These are phyloP conservation scores for Smutsia gigantea DNA, from an alignment of 2,797 vertebrate species.

Conservation along the genomic window DNA sequence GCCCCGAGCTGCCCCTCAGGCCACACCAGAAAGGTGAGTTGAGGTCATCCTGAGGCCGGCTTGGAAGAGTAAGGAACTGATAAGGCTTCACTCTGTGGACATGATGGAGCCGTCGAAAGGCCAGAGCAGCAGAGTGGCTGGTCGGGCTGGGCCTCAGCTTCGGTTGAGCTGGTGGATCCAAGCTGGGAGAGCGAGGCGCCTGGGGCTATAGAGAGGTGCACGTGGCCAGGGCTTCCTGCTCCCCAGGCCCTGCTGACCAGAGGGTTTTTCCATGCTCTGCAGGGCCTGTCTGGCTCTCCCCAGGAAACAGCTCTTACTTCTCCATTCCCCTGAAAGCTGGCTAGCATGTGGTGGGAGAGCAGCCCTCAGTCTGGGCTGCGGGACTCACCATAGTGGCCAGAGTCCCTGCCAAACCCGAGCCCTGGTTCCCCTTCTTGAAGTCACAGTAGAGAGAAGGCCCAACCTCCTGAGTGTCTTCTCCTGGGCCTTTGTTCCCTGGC, in stretches of 20 bases:
- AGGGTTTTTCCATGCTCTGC: slow-evolving; percentile 70
- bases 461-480: background rate
- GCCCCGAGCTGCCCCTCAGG: rapidly evolving
- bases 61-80: background rate
- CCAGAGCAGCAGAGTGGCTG: background rate
- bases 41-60: background rate
- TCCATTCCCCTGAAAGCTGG: background rate
- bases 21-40: background rate
- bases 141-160: background rate
- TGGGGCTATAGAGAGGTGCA: rapidly evolving
- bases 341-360: background rate
- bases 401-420: slow-evolving; percentile 34
- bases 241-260: background rate
- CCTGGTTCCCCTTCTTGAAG: slow-evolving; percentile 61
- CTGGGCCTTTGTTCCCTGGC: rapidly evolving
- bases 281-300: slow-evolving; percentile 61
- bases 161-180: rapidly evolving
- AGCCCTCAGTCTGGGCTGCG: slow-evolving; percentile 28
- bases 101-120: rapidly evolving
- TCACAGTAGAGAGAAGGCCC: slow-evolving; percentile 60
- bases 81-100: background rate
- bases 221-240: background rate
- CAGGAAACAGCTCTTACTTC: slow-evolving; percentile 59
- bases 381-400: slow-evolving; percentile 43
- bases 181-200: background rate